Conservation (phyloP, 2,797 vertebrate species). For the Muscicapa comitata region DNA sequence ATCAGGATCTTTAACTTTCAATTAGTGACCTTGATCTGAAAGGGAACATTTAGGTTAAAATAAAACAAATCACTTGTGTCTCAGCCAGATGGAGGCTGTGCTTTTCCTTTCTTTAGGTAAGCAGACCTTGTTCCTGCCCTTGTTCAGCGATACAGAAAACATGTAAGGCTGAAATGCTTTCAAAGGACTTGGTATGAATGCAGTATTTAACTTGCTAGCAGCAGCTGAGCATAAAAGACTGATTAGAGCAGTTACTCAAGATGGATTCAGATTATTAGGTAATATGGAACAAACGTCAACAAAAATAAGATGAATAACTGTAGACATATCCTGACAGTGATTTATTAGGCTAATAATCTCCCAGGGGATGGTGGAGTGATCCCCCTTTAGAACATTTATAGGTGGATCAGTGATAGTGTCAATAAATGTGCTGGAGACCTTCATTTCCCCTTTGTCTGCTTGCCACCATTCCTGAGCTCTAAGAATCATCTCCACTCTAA, state of each 20-base stretch:
- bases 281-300: neutral
- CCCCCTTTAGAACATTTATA: neutral
- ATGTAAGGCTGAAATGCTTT: neutral
- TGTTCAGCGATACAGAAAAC: fast-evolving
- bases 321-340: neutral
- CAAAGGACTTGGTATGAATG: neutral
- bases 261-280: neutral
- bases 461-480: neutral
- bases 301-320: neutral
- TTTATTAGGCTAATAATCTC: neutral
- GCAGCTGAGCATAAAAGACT: neutral
- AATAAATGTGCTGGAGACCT: neutral
- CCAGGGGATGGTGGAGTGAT: neutral
- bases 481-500: neutral
- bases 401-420: neutral
- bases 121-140: neutral
- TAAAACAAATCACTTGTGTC: neutral
- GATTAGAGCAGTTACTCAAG: neutral
- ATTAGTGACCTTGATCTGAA: neutral
- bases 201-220: neutral
- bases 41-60: neutral
- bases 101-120: neutral
- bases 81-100: neutral
- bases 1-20: neutral
- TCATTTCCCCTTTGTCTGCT: neutral